phyloP scores from a whole-genome alignment of 1,140 invertebrate species.

The Eciton burchellii region DNA sequence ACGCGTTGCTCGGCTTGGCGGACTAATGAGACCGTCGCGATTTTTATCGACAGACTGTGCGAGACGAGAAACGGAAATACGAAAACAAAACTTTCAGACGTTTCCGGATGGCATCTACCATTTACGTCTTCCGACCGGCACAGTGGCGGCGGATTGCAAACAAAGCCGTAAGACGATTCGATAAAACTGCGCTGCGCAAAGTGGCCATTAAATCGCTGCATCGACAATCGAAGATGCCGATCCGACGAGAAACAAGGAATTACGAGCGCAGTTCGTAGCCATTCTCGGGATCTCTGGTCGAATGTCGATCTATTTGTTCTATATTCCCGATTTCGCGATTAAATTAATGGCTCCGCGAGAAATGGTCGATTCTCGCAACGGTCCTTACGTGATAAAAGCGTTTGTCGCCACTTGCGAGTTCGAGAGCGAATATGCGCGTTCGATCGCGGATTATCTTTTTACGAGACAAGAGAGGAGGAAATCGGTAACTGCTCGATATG shows the following conservation, averaged over 20 bases:
- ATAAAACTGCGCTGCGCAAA: constrained; percentile 44
- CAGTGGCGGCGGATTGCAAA: constrained; percentile 47
- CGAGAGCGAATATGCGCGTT: neutral
- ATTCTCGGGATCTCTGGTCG: neutral
- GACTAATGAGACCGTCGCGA: constrained; percentile 9
- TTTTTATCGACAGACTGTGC: constrained; percentile 46
- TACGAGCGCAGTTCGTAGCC: neutral
- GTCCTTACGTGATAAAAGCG: neutral
- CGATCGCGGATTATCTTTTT: neutral
- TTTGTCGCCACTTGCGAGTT: neutral
- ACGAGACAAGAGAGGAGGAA: constrained; percentile 5
- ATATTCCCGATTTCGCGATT: neutral
- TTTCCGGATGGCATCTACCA: neutral
- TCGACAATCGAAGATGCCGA: constrained; percentile 4
- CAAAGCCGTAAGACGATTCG: constrained; percentile 56
- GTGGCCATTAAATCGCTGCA: constrained; percentile 38
- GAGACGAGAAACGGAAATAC: constrained; percentile 19
- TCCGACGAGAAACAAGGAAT: constrained; percentile 1
- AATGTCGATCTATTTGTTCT: neutral
- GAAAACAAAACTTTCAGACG: constrained; percentile 44
- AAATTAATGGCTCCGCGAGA: neutral
- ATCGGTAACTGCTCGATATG: constrained; percentile 35
- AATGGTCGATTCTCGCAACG: neutral
- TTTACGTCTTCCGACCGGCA: neutral
- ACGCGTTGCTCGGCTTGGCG: neutral